Conservation (phyloP, 2,888 invertebrate genomes). For the Harmothoe impar region DNA sequence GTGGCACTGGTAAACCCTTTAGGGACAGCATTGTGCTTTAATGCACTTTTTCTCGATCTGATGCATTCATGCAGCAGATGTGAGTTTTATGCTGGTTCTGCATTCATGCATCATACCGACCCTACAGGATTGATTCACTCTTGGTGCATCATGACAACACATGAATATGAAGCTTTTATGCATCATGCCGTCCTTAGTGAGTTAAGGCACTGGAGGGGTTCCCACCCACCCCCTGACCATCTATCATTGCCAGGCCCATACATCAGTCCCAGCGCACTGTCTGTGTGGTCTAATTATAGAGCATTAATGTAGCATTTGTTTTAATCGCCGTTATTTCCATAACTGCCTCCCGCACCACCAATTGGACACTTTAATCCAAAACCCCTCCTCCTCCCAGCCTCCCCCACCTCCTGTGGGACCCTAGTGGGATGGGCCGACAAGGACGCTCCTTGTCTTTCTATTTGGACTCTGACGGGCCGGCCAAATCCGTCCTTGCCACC, state of each 20-base stretch:
- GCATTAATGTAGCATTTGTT: constrained; percentile 59
- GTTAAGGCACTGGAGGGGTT: background rate
- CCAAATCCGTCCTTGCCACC: constrained; percentile 29
- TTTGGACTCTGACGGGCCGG: constrained; percentile 52
- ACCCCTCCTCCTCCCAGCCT: background rate
- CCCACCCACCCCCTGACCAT: background rate
- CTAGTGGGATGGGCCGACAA: constrained; percentile 10
- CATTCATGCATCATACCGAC: too few species aligned
- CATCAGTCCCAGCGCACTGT: background rate
- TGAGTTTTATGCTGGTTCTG: too few species aligned
- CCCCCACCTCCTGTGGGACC: background rate
- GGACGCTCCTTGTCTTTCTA: constrained; percentile 26
- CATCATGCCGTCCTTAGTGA: too few species aligned
- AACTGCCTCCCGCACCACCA: background rate
- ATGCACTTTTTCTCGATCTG: too few species aligned
- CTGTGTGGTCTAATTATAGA: constrained; percentile 62
- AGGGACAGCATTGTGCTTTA: too few species aligned
- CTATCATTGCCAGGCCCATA: constrained; percentile 1
- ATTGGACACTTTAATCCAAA: constrained; percentile 3
- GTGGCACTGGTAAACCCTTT: background rate
- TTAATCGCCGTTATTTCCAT: constrained; percentile 60
- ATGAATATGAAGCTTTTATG: too few species aligned
- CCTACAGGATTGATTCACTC: too few species aligned
- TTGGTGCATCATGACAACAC: too few species aligned
- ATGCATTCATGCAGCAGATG: too few species aligned